Base-by-base conservation (phyloP, 1,140 invertebrate species). In the Ceratina japonica region DNA sequence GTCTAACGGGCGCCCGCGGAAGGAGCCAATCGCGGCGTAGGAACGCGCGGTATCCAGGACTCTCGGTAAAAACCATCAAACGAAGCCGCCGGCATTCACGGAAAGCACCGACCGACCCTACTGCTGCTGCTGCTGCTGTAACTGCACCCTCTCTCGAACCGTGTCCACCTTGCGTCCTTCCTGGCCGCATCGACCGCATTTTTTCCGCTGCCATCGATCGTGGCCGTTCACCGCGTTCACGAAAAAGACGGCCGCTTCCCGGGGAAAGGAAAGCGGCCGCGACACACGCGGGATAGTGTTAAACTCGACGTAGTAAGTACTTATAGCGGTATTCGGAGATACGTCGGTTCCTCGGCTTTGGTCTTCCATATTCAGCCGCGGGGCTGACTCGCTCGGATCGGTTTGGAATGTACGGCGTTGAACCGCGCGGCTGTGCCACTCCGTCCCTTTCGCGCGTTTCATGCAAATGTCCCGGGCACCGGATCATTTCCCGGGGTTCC, bases 41-140 rank as follows among this genome's bases (percentile, higher is more conserved):
- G 83, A 83, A 89, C 86, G 81, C 82, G 49, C 70, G 86, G 86
- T 88, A 88, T 87, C 84, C 81, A 85, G 87, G 72, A 85, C 80
- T 79, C 71, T 18, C 65, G 76, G 68, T 87, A 89, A 90, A 90
- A 89, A 90, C 76, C 86, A 88, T 89, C 88, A 89, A 89, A 90
- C 85, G 85, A 84, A 76, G 87, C 88, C 88, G 89, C 84, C 80
- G 64, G 79, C 86, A 83, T 87, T 87, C 86, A 87, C 76, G 86
- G 86, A 87, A 87, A 87, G 81, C 84, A 74, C 58, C 80, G 85
- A 65, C 72, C 71, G 54, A 56, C 54, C 54, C 54, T 44, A 44
- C 37, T 44, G 37, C 37, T 44, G 37, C 54, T n/a, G 52, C 54
- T n/a, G 54, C 84, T 82, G 68, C 74, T 82, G 83, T 79, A 86